A percentile compares a stretch with the other conserved stretches of the same genome.
These are phyloP conservation scores for Hemicentrotus pulcherrimus DNA, from an alignment of 35 echinoderm and acorn worm species.

Conservation along the genomic window DNA sequence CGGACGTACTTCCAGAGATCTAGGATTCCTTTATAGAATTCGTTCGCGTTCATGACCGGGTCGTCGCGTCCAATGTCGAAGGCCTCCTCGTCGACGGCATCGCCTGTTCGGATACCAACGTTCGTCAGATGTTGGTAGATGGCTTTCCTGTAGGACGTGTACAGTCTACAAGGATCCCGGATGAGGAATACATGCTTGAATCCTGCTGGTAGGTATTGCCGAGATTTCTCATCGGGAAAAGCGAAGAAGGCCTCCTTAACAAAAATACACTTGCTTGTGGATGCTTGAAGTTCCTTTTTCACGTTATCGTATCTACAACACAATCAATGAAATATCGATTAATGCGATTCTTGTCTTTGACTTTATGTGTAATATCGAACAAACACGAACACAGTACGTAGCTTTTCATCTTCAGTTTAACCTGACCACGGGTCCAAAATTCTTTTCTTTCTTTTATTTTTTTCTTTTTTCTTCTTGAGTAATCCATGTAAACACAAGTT, in stretches of 20 bases:
- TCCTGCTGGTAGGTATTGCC: constrained; percentile 47
- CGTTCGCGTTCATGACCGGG: background rate
- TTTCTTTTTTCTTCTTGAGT: no score
- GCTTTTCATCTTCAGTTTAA: no score
- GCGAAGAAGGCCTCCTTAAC: background rate
- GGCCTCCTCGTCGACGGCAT: background rate
- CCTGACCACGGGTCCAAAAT: no score
- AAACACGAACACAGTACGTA: no score
- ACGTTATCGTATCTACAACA: background rate
- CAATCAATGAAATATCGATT: no score
- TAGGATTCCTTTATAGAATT: constrained; percentile 1
- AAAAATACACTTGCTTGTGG: background rate
- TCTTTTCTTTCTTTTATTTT: no score
- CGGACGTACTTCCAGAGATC: constrained; percentile 54
- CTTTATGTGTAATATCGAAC: no score
- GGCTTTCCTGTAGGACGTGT: constrained; percentile 44
- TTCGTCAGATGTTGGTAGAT: background rate
- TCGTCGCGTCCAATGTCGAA: constrained; percentile 20
- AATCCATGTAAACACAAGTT: no score
- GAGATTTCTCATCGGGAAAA: background rate
- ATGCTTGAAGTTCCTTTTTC: background rate
- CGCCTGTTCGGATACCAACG: background rate
- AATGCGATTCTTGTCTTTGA: no score
- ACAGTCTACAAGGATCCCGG: constrained; percentile 54
- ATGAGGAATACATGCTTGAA: constrained; percentile 68